Conservation (phyloP, 2,888 invertebrate species). For the Pilophorus perplexus region DNA sequence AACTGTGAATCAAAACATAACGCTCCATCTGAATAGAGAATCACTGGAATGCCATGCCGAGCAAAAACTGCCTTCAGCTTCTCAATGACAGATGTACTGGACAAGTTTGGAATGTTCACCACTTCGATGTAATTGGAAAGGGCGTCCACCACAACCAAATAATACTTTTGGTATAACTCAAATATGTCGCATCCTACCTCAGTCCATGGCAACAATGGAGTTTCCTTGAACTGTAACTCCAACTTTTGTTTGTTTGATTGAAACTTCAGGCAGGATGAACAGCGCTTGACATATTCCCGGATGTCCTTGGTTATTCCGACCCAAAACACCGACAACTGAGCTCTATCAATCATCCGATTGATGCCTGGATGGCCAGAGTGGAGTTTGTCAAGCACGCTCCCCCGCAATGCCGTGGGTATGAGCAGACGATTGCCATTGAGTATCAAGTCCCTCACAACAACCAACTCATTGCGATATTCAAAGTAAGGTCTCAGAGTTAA, state of each 20-base stretch:
- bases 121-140: constrained; percentile 3
- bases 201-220: constrained; percentile 1
- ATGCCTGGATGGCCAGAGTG: no score
- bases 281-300: constrained; percentile 40
- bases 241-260: constrained; percentile 34
- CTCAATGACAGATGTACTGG: neutral
- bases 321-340: constrained; percentile 48
- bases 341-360: constrained; percentile 47
- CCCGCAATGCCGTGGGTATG: constrained; percentile 11
- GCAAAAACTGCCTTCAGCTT: constrained; percentile 22
- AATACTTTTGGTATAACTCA: constrained; percentile 47
- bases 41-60: constrained; percentile 4
- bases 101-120: neutral
- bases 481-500: constrained; percentile 7
- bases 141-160: constrained; percentile 48
- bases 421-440: constrained; percentile 22
- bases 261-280: constrained; percentile 46
- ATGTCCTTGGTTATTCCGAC: constrained; percentile 45
- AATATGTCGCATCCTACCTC: constrained; percentile 49
- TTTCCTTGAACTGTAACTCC: neutral
- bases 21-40: constrained; percentile 44
- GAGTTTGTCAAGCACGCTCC: no score
- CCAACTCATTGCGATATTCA: constrained; percentile 42
- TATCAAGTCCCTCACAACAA: neutral
- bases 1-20: constrained; percentile 46